A percentile compares a stretch with the other conserved stretches of the same genome.
Evolutionary conservation across 2,113 vertebrate species (phyloP).

Genomic region (Stegostoma tigrinum): DNA sequence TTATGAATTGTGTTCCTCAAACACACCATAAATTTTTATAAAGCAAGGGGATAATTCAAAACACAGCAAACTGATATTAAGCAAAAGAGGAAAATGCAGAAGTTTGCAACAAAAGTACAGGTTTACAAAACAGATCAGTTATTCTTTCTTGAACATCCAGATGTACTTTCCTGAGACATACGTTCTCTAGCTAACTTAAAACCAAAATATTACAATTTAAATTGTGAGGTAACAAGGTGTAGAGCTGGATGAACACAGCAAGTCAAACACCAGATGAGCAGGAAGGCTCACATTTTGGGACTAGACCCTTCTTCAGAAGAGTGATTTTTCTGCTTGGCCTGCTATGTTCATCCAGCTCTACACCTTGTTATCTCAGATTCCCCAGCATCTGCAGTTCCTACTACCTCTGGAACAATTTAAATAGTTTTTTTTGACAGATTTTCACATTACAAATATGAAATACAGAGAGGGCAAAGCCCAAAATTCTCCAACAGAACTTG

Average conservation of each 20-base stretch:
- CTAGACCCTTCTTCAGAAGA: too few relatives aligned
- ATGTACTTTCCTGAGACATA: neutral
- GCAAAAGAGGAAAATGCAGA: neutral
- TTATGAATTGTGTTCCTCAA: neutral
- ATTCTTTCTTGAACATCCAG: neutral
- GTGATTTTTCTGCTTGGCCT: too few relatives aligned
- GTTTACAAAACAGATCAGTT: neutral
- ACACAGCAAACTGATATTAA: neutral
- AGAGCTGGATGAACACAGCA: too few relatives aligned
- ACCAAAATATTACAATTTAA: neutral
- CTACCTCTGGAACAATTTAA: neutral
- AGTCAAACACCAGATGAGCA: too few relatives aligned
- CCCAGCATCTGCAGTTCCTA: too few relatives aligned
- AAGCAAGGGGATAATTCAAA: neutral
- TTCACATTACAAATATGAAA: neutral
- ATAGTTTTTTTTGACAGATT: neutral
- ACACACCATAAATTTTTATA: neutral
- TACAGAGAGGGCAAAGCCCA: neutral
- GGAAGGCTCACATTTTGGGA: too few relatives aligned
- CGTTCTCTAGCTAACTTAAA: neutral
- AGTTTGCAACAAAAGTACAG: neutral
- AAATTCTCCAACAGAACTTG: neutral
- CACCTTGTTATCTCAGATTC: too few relatives aligned
- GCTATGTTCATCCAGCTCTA: too few relatives aligned
- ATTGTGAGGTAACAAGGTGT: too few relatives aligned